phyloP scores from a whole-genome alignment of 2,113 vertebrate species.

The Channa maculata region DNA sequence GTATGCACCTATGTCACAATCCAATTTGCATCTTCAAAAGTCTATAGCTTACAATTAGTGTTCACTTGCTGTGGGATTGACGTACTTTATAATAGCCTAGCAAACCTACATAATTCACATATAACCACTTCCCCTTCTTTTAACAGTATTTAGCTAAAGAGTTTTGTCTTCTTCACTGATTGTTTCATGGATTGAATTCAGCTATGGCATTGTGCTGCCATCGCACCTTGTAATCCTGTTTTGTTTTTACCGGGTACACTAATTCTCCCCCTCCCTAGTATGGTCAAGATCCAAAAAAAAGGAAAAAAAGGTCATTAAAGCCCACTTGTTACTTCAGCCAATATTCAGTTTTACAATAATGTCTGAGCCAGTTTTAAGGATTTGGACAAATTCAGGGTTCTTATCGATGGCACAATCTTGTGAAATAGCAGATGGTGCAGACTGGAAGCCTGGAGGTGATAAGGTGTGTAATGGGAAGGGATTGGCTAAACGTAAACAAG shows the following conservation, averaged over 20 bases:
- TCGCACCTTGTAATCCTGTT: slow-evolving; percentile 24
- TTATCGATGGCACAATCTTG: slow-evolving; percentile 37
- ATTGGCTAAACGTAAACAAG: slow-evolving; percentile 10
- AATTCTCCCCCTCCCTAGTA: slow-evolving; percentile 15
- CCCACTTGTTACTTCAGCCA: slow-evolving; percentile 35
- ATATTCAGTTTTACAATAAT: slow-evolving; percentile 55
- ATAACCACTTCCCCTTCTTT: no score
- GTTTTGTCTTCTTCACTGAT: not conserved
- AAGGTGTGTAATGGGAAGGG: not conserved
- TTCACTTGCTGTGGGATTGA: no score
- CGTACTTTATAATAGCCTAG: no score
- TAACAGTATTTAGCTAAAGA: no score
- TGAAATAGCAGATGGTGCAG: slow-evolving; percentile 48
- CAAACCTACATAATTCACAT: no score
- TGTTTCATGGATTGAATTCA: slow-evolving; percentile 32
- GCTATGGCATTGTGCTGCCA: slow-evolving; percentile 9
- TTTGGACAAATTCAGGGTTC: slow-evolving; percentile 33
- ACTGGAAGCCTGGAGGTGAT: slow-evolving; percentile 2
- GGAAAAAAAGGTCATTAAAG: slow-evolving; percentile 22
- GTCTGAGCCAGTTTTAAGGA: slow-evolving; percentile 64
- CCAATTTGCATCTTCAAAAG: no score
- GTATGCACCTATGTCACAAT: no score
- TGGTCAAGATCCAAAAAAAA: not conserved
- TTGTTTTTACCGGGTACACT: slow-evolving; percentile 51
- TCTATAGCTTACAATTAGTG: no score